Percentiles rank a stretch among this genome's conserved stretches.
These are phyloP conservation scores for Erpornis zantholeuca DNA, from an alignment of 2,113 vertebrate species.

Conservation along the genomic window DNA sequence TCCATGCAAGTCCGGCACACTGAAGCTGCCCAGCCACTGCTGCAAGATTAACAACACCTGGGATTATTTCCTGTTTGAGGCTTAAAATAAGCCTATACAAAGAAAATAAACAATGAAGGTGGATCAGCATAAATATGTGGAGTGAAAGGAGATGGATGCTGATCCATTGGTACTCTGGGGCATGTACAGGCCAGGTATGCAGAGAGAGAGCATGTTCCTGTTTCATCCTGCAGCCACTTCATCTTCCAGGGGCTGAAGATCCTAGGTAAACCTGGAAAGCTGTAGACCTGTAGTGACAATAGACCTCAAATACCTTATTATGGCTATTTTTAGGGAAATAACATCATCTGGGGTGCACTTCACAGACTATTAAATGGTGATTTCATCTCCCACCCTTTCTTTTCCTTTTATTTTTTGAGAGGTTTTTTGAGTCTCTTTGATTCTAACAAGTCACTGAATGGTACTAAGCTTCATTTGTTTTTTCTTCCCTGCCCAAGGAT, in stretches of 20 bases:
- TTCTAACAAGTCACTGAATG: not conserved
- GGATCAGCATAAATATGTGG: not conserved
- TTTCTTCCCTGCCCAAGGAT: not conserved
- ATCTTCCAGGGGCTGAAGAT: not conserved
- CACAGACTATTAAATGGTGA: not conserved
- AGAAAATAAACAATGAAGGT: not conserved
- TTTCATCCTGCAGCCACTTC: not conserved
- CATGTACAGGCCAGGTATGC: not conserved
- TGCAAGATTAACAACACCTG: slow-evolving; percentile 68
- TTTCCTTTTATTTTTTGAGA: not conserved
- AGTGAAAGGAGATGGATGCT: not conserved
- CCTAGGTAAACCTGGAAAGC: not conserved
- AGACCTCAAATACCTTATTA: not conserved
- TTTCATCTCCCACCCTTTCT: not conserved
- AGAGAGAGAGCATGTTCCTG: not conserved
- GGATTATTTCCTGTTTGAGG: not conserved
- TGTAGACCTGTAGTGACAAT: not conserved
- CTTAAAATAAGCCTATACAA: not conserved
- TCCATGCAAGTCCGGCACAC: slow-evolving; percentile 68
- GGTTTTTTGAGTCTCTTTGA: not conserved
- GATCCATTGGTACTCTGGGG: not conserved
- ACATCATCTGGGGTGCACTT: not conserved
- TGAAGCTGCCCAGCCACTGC: slow-evolving; percentile 85
- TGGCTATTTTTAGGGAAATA: not conserved
- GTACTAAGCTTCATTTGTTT: not conserved